These are phyloP conservation scores for Netelia melanura DNA, from an alignment of 2,888 invertebrate genomes.

Conservation along the genomic window DNA sequence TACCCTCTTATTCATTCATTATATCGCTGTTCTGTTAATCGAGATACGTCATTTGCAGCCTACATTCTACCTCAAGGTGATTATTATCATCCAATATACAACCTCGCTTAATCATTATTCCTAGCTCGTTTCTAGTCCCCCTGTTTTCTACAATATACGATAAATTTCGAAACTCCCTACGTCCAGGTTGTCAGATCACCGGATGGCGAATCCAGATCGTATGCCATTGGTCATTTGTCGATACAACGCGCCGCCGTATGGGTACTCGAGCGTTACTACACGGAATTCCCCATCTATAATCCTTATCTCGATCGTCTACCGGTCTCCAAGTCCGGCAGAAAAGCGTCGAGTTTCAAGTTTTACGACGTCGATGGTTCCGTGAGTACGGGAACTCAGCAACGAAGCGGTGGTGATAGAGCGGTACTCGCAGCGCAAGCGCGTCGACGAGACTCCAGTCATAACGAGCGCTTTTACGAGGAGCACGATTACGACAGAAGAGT, in stretches of 20 bases:
- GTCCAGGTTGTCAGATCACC: conserved; percentile 94
- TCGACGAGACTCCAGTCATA: conserved; percentile 96
- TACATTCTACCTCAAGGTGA: conserved; percentile 92
- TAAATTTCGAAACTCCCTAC: too few species aligned
- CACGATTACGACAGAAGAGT: conserved; percentile 98
- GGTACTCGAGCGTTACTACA: conserved; percentile 97
- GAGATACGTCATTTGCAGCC: conserved; percentile 97
- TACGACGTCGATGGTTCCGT: conserved; percentile 97
- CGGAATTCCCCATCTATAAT: conserved; percentile 98
- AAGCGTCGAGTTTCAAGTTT: conserved; percentile 96
- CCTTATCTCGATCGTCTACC: conserved; percentile 97
- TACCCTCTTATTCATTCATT: conserved; percentile 97
- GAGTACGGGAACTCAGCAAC: conserved; percentile 88
- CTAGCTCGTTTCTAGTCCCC: too few species aligned
- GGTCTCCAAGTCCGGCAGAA: conserved; percentile 92
- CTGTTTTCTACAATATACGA: too few species aligned
- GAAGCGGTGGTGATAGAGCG: conserved; percentile 79
- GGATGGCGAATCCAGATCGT: conserved; percentile 96
- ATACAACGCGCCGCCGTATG: conserved; percentile 98
- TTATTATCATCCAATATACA: neutral
- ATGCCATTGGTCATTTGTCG: conserved; percentile 95
- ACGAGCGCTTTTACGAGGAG: conserved; percentile 99
- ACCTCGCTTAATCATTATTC: neutral
- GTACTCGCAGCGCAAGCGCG: conserved; percentile 90
- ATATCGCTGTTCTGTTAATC: conserved; percentile 95